A percentile compares a stretch with the other conserved stretches of the same genome.
These are phyloP conservation scores for Lucilia sericata DNA, from an alignment of 1,140 invertebrate species.

Conservation along the genomic window DNA sequence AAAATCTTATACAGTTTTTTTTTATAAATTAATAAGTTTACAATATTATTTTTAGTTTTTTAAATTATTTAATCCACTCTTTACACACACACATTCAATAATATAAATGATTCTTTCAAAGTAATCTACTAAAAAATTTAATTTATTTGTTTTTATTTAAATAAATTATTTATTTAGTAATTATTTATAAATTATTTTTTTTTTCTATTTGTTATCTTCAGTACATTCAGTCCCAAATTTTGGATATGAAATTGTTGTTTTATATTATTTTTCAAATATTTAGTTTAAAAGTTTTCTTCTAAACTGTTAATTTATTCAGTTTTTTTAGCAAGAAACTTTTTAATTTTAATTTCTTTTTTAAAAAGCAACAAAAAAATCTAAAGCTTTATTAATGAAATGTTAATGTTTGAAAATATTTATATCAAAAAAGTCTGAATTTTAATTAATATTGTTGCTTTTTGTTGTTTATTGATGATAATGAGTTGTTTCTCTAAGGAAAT, in stretches of 20 bases:
- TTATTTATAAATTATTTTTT: neutral
- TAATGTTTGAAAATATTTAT: too few relatives aligned
- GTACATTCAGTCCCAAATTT: conserved; percentile 45
- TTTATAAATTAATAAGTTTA: neutral
- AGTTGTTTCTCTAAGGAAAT: neutral
- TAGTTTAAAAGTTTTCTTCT: neutral
- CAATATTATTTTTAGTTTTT: neutral
- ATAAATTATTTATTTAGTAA: neutral
- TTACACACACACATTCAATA: neutral
- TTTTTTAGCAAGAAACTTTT: neutral
- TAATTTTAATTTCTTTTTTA: neutral
- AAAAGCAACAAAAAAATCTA: neutral
- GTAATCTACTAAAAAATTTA: neutral
- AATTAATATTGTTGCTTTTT: neutral
- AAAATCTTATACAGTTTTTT: neutral
- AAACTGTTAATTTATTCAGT: neutral
- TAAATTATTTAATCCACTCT: neutral
- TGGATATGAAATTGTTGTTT: conserved; percentile 45
- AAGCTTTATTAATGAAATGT: too few relatives aligned
- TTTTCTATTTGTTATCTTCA: conserved; percentile 26
- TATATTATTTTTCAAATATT: neutral
- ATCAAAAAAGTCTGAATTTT: too few relatives aligned
- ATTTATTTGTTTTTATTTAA: neutral
- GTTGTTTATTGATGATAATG: neutral
- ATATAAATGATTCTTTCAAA: conserved; percentile 12